These are phyloP conservation scores for Corythornis leucogaster DNA, from an alignment of 2,797 vertebrate genomes.

Conservation along the genomic window DNA sequence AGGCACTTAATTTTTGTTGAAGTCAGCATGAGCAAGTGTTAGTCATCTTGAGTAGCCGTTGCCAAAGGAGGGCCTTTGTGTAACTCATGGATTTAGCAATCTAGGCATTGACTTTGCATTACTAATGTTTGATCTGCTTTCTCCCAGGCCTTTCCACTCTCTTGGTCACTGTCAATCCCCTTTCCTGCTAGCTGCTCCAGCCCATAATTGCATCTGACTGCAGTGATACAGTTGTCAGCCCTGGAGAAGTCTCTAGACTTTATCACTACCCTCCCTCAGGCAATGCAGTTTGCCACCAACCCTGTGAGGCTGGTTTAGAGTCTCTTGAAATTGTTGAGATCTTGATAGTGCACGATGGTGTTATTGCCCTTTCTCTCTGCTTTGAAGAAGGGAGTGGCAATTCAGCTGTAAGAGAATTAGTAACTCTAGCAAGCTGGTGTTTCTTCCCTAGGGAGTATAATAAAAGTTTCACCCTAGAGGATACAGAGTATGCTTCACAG, in stretches of 20 bases:
- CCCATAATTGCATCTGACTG: conserved; percentile 43
- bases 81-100: conserved; percentile 42
- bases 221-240: conserved; percentile 20
- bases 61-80: conserved; percentile 60
- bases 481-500: neutral
- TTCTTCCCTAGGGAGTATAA: conserved; percentile 12
- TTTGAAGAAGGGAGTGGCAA: conserved; percentile 27
- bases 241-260: conserved; percentile 22
- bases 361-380: conserved; percentile 31
- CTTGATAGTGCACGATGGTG: conserved; percentile 5
- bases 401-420: neutral
- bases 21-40: conserved; percentile 61
- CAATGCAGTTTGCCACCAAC: neutral
- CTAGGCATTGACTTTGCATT: conserved; percentile 34
- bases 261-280: conserved; percentile 13
- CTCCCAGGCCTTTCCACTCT: conserved; percentile 22
- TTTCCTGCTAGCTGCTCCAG: neutral
- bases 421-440: neutral
- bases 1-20: conserved; percentile 54
- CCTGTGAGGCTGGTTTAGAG: conserved; percentile 41
- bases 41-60: conserved; percentile 44
- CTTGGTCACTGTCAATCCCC: conserved; percentile 37
- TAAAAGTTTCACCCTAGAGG: neutral
- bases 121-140: conserved; percentile 43
- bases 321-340: conserved; percentile 25